Percentiles rank a stretch among this genome's conserved stretches.
Conservation (phyloP, 2,888 invertebrate species). For the Papilio gigon region DNA sequence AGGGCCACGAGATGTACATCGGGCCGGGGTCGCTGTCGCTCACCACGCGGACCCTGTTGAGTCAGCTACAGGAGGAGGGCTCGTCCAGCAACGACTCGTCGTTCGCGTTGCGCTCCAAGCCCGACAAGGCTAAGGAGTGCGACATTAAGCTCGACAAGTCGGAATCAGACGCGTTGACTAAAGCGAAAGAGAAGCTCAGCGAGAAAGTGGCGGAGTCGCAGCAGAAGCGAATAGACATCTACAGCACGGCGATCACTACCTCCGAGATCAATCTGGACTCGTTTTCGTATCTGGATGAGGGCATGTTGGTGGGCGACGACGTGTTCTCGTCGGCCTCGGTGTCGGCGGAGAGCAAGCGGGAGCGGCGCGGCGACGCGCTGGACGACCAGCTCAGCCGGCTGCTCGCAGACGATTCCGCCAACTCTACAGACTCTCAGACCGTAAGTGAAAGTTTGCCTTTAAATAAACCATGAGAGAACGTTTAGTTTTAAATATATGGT, state of each 20-base stretch:
- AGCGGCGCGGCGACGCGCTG: conserved; percentile 57
- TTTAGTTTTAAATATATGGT: conserved; percentile 52
- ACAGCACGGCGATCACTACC: conserved; percentile 79
- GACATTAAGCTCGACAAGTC: conserved; percentile 63
- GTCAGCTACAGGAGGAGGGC: conserved; percentile 80
- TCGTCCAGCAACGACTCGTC: conserved; percentile 78
- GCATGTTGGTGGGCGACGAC: conserved; percentile 75
- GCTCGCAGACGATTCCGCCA: conserved; percentile 68
- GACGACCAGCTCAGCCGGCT: conserved; percentile 69
- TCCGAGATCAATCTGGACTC: conserved; percentile 80
- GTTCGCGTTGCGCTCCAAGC: conserved; percentile 70
- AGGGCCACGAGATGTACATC: conserved; percentile 70
- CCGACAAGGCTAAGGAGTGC: conserved; percentile 57
- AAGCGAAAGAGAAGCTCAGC: conserved; percentile 73
- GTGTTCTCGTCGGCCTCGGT: conserved; percentile 56
- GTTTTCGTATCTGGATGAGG: conserved; percentile 79
- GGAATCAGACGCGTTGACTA: conserved; percentile 71
- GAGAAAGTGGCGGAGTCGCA: conserved; percentile 75
- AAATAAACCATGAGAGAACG: conserved; percentile 69
- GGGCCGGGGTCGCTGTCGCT: conserved; percentile 69
- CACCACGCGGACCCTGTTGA: conserved; percentile 75
- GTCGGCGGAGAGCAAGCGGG: conserved; percentile 57
- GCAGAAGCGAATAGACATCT: conserved; percentile 78
- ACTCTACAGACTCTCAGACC: conserved; percentile 68
- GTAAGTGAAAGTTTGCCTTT: conserved; percentile 73